These are phyloP conservation scores for Penaeus chinensis DNA, from an alignment of 1,140 invertebrate genomes.

Conservation along the genomic window DNA sequence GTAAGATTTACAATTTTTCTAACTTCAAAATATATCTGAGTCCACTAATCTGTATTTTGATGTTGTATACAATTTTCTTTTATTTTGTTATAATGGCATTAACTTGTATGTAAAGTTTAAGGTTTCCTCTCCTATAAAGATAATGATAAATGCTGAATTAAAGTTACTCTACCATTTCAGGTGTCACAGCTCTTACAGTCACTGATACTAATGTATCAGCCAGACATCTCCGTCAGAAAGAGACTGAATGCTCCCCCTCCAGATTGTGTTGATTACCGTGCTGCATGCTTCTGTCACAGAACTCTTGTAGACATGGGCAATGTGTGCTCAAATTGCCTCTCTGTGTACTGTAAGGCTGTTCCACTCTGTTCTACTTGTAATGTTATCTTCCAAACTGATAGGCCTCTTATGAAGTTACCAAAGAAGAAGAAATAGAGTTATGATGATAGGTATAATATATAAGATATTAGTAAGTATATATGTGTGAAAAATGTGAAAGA, in stretches of 20 bases:
- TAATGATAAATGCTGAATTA: conserved; percentile 70
- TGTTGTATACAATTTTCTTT: not conserved
- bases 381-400: conserved; percentile 61
- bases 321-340: conserved; percentile 97
- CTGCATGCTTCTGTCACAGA: conserved; percentile 98
- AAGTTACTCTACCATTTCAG: conserved; percentile 67
- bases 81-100: not conserved
- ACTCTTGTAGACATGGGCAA: conserved; percentile 95
- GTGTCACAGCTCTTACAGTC: conserved; percentile 90
- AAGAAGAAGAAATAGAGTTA: conserved; percentile 55
- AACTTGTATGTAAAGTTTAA: conserved; percentile 46
- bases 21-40: not conserved
- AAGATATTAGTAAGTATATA: no score
- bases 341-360: conserved; percentile 88
- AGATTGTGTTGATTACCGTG: conserved; percentile 92
- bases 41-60: not conserved
- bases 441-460: no score
- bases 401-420: conserved; percentile 51
- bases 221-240: conserved; percentile 81
- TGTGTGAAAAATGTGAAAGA: no score
- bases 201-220: conserved; percentile 94
- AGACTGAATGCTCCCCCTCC: conserved; percentile 89
- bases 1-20: conserved; percentile 15
- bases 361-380: conserved; percentile 64
- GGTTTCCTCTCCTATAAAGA: no score